phyloP scores from a whole-genome alignment of 1,140 invertebrate species.

The Melitaea cinxia region DNA sequence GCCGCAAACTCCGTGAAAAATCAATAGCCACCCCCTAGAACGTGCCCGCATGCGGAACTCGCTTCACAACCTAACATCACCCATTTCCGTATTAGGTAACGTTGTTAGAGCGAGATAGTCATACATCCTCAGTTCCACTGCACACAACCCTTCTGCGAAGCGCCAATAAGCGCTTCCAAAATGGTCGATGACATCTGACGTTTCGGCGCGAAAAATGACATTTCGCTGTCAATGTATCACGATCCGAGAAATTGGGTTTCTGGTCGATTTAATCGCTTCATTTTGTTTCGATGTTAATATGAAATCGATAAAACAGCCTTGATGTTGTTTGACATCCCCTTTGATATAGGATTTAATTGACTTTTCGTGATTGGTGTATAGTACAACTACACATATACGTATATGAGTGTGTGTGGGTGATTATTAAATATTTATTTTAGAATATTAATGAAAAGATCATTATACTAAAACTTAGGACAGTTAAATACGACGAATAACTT shows the following conservation, averaged over 20 bases:
- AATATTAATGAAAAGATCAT: too few relatives aligned
- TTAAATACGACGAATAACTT: too few relatives aligned
- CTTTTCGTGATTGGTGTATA: not conserved
- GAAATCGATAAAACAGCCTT: constrained; percentile 12
- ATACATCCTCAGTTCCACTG: constrained; percentile 42
- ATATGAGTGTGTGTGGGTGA: not conserved
- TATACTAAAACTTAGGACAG: too few relatives aligned
- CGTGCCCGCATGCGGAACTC: constrained; percentile 75
- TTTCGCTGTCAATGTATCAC: constrained; percentile 59
- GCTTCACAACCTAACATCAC: constrained; percentile 58
- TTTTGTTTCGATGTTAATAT: constrained; percentile 44
- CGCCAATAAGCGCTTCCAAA: constrained; percentile 62
- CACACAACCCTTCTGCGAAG: constrained; percentile 55
- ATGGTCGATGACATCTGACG: constrained; percentile 76
- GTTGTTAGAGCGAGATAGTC: constrained; percentile 53
- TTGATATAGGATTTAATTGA: not conserved
- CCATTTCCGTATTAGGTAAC: constrained; percentile 78
- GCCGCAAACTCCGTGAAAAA: constrained; percentile 77
- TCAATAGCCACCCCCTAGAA: constrained; percentile 72
- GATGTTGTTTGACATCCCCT: not conserved
- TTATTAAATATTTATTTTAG: not conserved
- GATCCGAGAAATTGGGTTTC: constrained; percentile 51
- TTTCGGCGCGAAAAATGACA: constrained; percentile 77
- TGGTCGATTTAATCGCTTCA: constrained; percentile 68
- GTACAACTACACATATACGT: too few relatives aligned